Evolutionary conservation across 2,797 vertebrate genomes (phyloP).

Genomic region (Limnodromus scolopaceus): DNA sequence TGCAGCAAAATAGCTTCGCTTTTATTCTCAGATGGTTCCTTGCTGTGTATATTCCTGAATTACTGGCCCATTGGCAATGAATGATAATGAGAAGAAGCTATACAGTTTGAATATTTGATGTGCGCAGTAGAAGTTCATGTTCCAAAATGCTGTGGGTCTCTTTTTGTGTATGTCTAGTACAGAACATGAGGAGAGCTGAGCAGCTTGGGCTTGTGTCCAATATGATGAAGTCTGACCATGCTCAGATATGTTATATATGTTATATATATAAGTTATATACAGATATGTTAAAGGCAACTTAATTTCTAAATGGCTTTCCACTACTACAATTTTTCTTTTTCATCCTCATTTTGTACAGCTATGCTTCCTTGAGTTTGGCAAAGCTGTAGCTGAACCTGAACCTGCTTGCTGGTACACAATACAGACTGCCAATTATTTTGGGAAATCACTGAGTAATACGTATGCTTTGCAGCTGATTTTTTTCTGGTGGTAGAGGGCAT

Average conservation of each 20-base stretch:
- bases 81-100: neutral
- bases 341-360: neutral
- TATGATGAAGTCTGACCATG: neutral
- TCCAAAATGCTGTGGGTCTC: neutral
- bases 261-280: no score
- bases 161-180: neutral
- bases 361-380: neutral
- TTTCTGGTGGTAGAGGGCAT: neutral
- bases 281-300: neutral
- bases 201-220: neutral
- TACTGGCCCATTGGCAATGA: neutral
- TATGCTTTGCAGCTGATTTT: neutral
- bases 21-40: slow-evolving; percentile 21
- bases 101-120: neutral
- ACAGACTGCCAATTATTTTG: neutral
- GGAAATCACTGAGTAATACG: neutral
- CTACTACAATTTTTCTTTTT: neutral
- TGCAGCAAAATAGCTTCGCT: neutral
- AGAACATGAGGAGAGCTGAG: neutral
- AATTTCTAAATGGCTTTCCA: neutral
- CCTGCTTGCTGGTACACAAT: neutral
- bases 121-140: neutral
- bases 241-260: neutral
- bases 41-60: neutral
- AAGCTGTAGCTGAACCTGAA: neutral